Conservation (phyloP, 2,113 vertebrate species). For the Geococcyx californianus region DNA sequence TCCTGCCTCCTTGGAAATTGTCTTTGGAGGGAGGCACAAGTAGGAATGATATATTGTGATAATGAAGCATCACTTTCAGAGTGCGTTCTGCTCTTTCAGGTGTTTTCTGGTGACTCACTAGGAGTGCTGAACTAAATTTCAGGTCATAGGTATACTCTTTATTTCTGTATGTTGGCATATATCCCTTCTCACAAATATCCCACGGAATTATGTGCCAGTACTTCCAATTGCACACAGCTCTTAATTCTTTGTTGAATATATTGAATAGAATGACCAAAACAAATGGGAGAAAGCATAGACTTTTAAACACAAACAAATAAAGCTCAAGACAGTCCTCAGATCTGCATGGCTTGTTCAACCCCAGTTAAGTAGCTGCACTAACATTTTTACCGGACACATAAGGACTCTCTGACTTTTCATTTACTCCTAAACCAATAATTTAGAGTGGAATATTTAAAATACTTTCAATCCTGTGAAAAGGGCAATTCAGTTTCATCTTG, state of each 20-base stretch:
- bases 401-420: neutral
- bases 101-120: neutral
- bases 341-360: accelerated
- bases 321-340: neutral
- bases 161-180: neutral
- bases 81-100: neutral
- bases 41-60: neutral
- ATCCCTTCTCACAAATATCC: neutral
- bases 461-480: neutral
- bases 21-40: neutral
- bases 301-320: neutral
- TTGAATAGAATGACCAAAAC: neutral
- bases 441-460: neutral
- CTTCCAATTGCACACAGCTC: neutral
- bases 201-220: neutral
- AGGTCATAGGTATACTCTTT: neutral
- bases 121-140: neutral
- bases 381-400: neutral
- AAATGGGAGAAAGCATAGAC: neutral
- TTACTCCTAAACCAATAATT: neutral
- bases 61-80: neutral
- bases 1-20: neutral
- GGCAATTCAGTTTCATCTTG: neutral
- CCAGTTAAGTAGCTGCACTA: neutral
- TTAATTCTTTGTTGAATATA: neutral